Evolutionary conservation across 2,113 vertebrate species (phyloP).

Genomic region (Theropithecus gelada): DNA sequence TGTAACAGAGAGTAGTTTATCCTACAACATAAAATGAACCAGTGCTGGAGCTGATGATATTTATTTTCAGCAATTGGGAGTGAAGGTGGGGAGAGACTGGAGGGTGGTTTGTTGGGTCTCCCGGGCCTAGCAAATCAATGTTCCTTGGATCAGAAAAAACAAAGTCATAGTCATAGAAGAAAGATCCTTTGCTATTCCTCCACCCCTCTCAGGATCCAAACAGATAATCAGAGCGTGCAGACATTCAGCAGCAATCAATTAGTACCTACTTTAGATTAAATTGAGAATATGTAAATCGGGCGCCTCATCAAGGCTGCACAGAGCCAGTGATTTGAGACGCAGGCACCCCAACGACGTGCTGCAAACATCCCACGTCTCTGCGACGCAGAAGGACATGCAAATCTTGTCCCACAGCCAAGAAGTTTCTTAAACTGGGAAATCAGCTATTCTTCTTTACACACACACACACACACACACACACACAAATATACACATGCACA

Average conservation of each 20-base stretch:
- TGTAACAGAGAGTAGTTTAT: neutral
- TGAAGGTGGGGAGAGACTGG: slow-evolving; percentile 11
- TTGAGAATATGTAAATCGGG: slow-evolving; percentile 90
- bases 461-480: neutral
- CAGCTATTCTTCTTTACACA: slow-evolving; percentile 3
- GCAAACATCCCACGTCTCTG: slow-evolving; percentile 83
- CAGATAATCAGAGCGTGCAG: slow-evolving; percentile 89
- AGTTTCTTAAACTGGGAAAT: slow-evolving; percentile 57
- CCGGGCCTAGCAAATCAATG: slow-evolving; percentile 37
- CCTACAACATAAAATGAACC: neutral
- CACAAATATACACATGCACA: neutral
- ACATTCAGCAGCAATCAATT: slow-evolving; percentile 91
- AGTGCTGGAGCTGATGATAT: neutral
- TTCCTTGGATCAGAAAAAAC: slow-evolving; percentile 67
- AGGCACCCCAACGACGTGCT: slow-evolving; percentile 75
- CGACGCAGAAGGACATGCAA: slow-evolving; percentile 78
- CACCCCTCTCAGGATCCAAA: slow-evolving; percentile 84
- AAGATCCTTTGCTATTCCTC: slow-evolving; percentile 71
- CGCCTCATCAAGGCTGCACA: slow-evolving; percentile 86
- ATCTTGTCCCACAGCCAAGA: slow-evolving; percentile 70
- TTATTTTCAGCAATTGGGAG: slow-evolving; percentile 40
- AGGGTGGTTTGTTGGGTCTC: neutral
- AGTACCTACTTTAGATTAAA: slow-evolving; percentile 91
- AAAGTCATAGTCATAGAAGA: slow-evolving; percentile 65
- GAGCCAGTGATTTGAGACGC: slow-evolving; percentile 85